Evolutionary conservation across 2,888 invertebrate genomes (phyloP), one percentile per base, ranked within the genome.

Genomic region (Orthosia gothica): DNA sequence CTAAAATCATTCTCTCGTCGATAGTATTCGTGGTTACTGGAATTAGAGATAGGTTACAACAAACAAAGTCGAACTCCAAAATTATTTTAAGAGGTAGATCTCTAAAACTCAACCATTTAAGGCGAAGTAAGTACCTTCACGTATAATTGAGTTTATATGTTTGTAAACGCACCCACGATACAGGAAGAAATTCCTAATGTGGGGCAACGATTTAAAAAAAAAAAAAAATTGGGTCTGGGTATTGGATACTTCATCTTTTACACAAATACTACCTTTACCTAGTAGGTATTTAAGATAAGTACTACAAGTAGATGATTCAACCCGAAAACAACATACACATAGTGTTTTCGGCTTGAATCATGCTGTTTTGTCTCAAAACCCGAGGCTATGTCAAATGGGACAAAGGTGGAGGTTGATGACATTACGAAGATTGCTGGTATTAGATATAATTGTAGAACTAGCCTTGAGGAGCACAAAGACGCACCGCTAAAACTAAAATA

Each of bases 331-430:
- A 11, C n/a, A 40, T 40, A 16, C 32, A 55, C 23, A 32, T 40
- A n/a, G 58, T 49, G 18, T 59, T 69, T 52, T 74, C 1, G 1
- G 23, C 1, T 3, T 45, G 11, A 54, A 20, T 58, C 18, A 54
- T 63, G 13, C 18, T 23, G 18, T 65, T 50, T 55, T 57, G 55
- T 57, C 23, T 61, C 23, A 45, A 67, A 62, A 16, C 2, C 13
- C 67, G 55, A 74, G 67, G 74, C 18, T 26, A 23, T 59, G 7
- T 59, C 61, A 75, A 75, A 64, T 65, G 63, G 67, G 52, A 74
- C 71, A 84, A 70, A 84, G 79, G 76, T 76, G 67, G 83, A 82
- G 79, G 80, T 73, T 58, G 64, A 72, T 76, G 76, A 65, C 85
- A 63, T 70, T 72, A 80, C 23, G 20, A 74, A 74, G 71, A 80